Percentiles rank a stretch among this genome's conserved stretches.
Conservation (phyloP, 1,140 invertebrate genomes). For the Aradophagus sp. region DNA sequence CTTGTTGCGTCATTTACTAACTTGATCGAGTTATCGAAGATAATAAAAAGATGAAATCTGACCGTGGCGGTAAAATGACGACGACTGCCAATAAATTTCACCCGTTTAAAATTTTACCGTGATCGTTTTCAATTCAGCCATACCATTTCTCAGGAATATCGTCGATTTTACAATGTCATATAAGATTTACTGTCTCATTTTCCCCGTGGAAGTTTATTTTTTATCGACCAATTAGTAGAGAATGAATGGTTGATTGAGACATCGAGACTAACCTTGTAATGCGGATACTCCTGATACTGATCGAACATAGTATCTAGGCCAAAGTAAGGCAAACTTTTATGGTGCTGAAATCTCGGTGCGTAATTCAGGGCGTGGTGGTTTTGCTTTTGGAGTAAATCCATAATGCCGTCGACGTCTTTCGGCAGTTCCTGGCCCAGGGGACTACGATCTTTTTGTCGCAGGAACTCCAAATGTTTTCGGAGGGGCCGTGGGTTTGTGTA, state of each 20-base stretch:
- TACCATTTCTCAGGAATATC: too few relatives aligned
- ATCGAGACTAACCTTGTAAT: conserved; percentile 35
- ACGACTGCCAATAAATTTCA: too few relatives aligned
- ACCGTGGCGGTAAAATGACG: too few relatives aligned
- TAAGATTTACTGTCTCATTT: neutral
- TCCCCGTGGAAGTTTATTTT: neutral
- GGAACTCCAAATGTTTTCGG: neutral
- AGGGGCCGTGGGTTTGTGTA: too few relatives aligned
- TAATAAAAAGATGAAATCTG: too few relatives aligned
- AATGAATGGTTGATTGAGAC: neutral
- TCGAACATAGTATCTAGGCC: conserved; percentile 41
- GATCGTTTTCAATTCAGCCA: too few relatives aligned
- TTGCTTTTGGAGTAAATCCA: conserved; percentile 1
- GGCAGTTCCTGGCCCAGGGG: neutral
- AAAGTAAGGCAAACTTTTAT: conserved; percentile 32
- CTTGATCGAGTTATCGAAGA: too few relatives aligned
- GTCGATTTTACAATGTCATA: too few relatives aligned
- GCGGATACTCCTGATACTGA: conserved; percentile 37
- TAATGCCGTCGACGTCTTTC: neutral
- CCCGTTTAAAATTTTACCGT: too few relatives aligned
- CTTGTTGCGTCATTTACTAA: too few relatives aligned
- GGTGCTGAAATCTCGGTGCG: neutral
- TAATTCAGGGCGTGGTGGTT: neutral
- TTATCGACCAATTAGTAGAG: neutral
- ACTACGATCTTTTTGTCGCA: neutral